Evolutionary conservation across 2,888 invertebrate genomes (phyloP).

Genomic region (Drosophila austrosaltans): DNA sequence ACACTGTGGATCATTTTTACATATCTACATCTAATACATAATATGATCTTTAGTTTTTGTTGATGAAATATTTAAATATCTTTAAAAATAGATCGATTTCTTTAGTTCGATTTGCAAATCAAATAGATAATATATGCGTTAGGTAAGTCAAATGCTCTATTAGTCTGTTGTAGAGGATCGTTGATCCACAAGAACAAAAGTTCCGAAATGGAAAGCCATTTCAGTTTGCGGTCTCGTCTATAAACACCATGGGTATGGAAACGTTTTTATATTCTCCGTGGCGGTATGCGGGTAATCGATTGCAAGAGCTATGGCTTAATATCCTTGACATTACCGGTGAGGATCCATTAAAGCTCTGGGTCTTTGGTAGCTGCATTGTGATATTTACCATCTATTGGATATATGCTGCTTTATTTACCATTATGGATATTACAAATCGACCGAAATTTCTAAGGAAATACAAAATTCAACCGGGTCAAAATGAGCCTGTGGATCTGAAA

Average conservation of each 20-base stretch:
- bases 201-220: neutral
- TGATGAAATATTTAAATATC: neutral
- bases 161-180: neutral
- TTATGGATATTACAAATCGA: constrained; percentile 89
- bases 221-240: neutral
- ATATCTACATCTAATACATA: neutral
- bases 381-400: constrained; percentile 89
- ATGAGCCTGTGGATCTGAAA: constrained; percentile 88
- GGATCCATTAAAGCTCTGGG: constrained; percentile 87
- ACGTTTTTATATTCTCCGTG: constrained; percentile 86
- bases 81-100: neutral
- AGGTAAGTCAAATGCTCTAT: neutral
- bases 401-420: constrained; percentile 88
- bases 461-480: constrained; percentile 91
- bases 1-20: neutral
- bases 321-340: constrained; percentile 87
- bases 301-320: constrained; percentile 89
- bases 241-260: constrained; percentile 27
- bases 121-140: neutral
- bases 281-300: constrained; percentile 87
- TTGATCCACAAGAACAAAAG: constrained; percentile 4
- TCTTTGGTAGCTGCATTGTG: constrained; percentile 85
- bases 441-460: constrained; percentile 88
- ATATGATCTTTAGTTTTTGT: neutral
- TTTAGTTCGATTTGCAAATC: neutral